Conservation (phyloP, 2,888 invertebrate species). For the Protodeltote pygarga region DNA sequence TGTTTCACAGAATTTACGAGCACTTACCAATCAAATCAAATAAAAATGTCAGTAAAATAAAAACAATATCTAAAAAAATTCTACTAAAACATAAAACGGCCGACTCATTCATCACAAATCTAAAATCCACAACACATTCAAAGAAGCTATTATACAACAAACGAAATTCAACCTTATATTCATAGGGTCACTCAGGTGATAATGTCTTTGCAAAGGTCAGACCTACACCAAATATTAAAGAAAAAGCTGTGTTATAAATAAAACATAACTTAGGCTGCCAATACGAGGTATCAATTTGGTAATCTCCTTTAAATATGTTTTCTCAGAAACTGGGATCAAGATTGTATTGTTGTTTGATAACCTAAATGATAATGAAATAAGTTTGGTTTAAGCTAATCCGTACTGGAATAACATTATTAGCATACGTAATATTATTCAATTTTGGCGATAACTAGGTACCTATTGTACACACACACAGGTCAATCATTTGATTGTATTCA, state of each 20-base stretch:
- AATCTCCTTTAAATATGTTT: conserved; percentile 3
- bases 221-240: conserved; percentile 1
- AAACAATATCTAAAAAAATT: too few relatives aligned
- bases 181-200: conserved; percentile 6
- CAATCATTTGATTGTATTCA: not conserved
- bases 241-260: not conserved
- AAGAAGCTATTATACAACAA: not conserved
- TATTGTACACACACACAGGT: not conserved
- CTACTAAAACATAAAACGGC: too few relatives aligned
- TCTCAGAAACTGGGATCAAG: conserved; percentile 5
- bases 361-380: not conserved
- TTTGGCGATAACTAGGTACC: not conserved
- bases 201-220: not conserved
- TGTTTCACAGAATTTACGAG: too few relatives aligned
- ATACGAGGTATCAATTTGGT: conserved; percentile 13
- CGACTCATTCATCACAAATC: not conserved
- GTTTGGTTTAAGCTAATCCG: conserved; percentile 19
- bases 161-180: not conserved
- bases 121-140: not conserved
- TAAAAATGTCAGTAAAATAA: too few relatives aligned
- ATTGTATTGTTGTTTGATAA: conserved; percentile 17
- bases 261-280: conserved; percentile 1
- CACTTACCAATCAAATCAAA: too few relatives aligned
- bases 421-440: conserved; percentile 12
- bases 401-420: conserved; percentile 31